These are phyloP conservation scores for Exocentrus adspersus DNA, from an alignment of 2,888 invertebrate species.

Conservation along the genomic window DNA sequence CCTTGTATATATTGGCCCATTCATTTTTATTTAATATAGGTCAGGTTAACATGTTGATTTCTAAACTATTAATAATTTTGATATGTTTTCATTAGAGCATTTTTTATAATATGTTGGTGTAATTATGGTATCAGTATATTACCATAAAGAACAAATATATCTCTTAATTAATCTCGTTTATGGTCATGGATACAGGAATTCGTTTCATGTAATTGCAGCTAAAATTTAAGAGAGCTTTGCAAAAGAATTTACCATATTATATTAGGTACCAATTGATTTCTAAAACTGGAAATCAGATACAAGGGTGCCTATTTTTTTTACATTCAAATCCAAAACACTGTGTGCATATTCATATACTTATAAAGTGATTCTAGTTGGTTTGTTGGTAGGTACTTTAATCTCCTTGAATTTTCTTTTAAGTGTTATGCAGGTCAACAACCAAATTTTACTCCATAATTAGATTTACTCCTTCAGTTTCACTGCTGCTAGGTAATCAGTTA, in stretches of 20 bases:
- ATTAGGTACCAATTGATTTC: too few relatives aligned
- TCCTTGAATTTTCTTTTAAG: too few relatives aligned
- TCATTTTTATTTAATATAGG: slow-evolving; percentile 1
- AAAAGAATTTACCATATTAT: background rate
- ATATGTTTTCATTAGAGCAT: background rate
- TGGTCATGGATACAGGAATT: background rate
- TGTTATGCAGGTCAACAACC: too few relatives aligned
- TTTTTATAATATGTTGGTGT: background rate
- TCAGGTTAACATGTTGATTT: background rate
- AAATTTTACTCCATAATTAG: too few relatives aligned
- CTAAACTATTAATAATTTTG: slow-evolving; percentile 5
- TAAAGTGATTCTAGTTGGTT: too few relatives aligned
- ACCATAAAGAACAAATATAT: background rate
- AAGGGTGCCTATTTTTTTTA: too few relatives aligned
- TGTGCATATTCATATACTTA: too few relatives aligned
- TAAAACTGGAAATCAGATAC: too few relatives aligned
- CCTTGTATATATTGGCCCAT: background rate
- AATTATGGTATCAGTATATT: background rate
- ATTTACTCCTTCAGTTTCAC: too few relatives aligned
- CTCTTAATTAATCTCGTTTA: background rate
- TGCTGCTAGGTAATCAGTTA: too few relatives aligned
- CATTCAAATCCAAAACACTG: too few relatives aligned
- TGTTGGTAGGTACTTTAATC: too few relatives aligned
- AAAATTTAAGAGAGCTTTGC: background rate
- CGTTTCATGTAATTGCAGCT: background rate